phyloP scores from a whole-genome alignment of 2,888 invertebrate species.

The Pheosia tremula region DNA sequence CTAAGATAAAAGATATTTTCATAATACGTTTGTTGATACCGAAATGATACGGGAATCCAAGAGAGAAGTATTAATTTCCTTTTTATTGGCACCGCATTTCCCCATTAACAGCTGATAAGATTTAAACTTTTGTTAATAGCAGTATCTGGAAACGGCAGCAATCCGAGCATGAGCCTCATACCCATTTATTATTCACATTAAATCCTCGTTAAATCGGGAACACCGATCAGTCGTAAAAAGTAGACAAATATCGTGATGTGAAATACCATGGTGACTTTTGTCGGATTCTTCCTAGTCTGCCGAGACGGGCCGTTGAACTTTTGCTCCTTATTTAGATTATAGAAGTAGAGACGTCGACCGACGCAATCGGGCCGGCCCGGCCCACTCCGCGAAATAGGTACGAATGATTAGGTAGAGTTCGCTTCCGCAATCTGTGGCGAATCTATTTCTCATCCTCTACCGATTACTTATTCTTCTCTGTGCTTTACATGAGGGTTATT shows the following conservation, averaged over 20 bases:
- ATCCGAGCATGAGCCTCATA: neutral
- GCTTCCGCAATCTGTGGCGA: conserved; percentile 72
- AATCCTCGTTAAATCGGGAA: conserved; percentile 5
- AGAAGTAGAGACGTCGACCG: conserved; percentile 78
- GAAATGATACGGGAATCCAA: too few species aligned
- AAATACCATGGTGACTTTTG: conserved; percentile 55
- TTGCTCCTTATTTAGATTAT: conserved; percentile 84
- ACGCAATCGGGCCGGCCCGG: conserved; percentile 62
- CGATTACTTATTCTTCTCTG: neutral
- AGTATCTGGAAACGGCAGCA: neutral
- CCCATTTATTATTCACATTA: neutral
- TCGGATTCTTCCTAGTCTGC: conserved; percentile 65
- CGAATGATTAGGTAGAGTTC: conserved; percentile 45
- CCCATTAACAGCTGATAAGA: too few species aligned
- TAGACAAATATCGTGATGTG: conserved; percentile 22
- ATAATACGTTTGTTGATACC: too few species aligned
- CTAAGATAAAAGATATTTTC: neutral
- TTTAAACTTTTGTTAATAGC: too few species aligned
- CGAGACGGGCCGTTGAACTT: conserved; percentile 79
- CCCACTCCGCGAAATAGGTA: conserved; percentile 70
- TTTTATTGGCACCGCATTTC: too few species aligned
- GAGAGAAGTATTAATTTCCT: too few species aligned
- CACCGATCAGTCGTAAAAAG: conserved; percentile 17
- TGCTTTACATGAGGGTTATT: neutral
- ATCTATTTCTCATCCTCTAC: conserved; percentile 39